phyloP scores from a whole-genome alignment of 64 coral and sea anemone species.

The Pocillopora verrucosa region DNA sequence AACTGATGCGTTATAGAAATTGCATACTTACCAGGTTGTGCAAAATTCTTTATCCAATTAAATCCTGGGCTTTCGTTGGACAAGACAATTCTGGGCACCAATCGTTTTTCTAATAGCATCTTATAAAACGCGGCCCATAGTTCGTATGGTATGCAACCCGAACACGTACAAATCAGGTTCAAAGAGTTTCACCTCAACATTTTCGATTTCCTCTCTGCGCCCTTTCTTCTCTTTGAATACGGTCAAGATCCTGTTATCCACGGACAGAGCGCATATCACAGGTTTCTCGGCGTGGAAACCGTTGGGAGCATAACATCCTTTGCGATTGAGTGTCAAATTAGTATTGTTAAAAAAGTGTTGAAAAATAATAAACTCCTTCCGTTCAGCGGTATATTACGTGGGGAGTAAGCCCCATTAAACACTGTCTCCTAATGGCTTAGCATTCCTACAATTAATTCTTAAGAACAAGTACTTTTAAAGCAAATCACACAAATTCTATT shows the following conservation, averaged over 20 bases:
- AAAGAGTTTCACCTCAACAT: slow-evolving; percentile 67
- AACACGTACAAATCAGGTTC: slow-evolving; percentile 62
- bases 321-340: too few species aligned
- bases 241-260: slow-evolving; percentile 60
- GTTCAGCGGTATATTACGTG: too few species aligned
- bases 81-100: slow-evolving; percentile 64
- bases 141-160: slow-evolving; percentile 41
- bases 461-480: too few species aligned
- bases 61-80: slow-evolving; percentile 66
- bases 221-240: slow-evolving; percentile 63
- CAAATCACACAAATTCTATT: too few species aligned
- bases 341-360: too few species aligned
- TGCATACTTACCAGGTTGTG: slow-evolving; percentile 38
- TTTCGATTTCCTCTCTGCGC: slow-evolving; percentile 53
- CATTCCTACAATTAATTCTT: too few species aligned
- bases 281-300: slow-evolving; percentile 81
- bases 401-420: too few species aligned
- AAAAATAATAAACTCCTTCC: neutral
- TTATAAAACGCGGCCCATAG: slow-evolving; percentile 77
- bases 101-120: slow-evolving; percentile 47
- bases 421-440: too few species aligned
- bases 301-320: slow-evolving; percentile 74
- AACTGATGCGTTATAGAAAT: too few species aligned
- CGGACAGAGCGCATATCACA: slow-evolving; percentile 55
- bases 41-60: slow-evolving; percentile 66